Evolutionary conservation across 2,113 vertebrate genomes (phyloP).

Genomic region (Myxocyprinus asiaticus): DNA sequence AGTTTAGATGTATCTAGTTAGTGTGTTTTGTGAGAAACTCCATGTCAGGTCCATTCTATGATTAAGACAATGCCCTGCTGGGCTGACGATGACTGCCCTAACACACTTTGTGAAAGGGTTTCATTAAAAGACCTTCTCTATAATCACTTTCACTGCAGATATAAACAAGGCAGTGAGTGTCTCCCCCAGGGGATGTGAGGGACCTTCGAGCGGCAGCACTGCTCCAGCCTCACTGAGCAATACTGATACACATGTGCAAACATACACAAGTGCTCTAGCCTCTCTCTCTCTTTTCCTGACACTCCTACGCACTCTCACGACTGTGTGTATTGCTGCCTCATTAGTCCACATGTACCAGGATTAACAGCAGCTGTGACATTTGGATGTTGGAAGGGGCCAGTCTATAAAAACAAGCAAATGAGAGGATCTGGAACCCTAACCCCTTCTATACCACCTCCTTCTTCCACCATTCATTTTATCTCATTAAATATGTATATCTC

Average conservation of each 20-base stretch:
- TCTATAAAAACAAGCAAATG: slow-evolving; percentile 66
- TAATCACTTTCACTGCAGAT: slow-evolving; percentile 56
- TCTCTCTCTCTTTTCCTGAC: slow-evolving; percentile 15
- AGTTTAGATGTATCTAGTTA: background rate
- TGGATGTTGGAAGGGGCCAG: slow-evolving; percentile 62
- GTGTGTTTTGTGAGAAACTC: slow-evolving; percentile 29
- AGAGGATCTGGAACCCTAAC: slow-evolving; percentile 42
- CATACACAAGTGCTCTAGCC: slow-evolving; percentile 26
- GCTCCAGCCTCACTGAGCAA: background rate
- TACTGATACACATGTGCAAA: slow-evolving; percentile 37
- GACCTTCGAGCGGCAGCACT: slow-evolving; percentile 43
- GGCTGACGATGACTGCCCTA: slow-evolving; percentile 32
- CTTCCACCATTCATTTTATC: slow-evolving; percentile 87
- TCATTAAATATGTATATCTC: slow-evolving; percentile 99
- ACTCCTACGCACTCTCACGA: slow-evolving; percentile 6
- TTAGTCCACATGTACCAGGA: slow-evolving; percentile 60
- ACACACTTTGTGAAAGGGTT: slow-evolving; percentile 31
- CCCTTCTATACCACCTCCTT: slow-evolving; percentile 65
- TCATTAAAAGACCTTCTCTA: slow-evolving; percentile 49
- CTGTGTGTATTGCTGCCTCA: slow-evolving; percentile 54
- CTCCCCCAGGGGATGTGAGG: slow-evolving; percentile 47
- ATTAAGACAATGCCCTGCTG: slow-evolving; percentile 47
- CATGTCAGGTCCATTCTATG: slow-evolving; percentile 38
- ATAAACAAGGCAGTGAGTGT: slow-evolving; percentile 48
- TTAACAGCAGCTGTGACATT: slow-evolving; percentile 67